A percentile compares a stretch with the other conserved stretches of the same genome.
phyloP scores from a whole-genome alignment of 2,888 invertebrate genomes.

The Drosophila subsilvestris region DNA sequence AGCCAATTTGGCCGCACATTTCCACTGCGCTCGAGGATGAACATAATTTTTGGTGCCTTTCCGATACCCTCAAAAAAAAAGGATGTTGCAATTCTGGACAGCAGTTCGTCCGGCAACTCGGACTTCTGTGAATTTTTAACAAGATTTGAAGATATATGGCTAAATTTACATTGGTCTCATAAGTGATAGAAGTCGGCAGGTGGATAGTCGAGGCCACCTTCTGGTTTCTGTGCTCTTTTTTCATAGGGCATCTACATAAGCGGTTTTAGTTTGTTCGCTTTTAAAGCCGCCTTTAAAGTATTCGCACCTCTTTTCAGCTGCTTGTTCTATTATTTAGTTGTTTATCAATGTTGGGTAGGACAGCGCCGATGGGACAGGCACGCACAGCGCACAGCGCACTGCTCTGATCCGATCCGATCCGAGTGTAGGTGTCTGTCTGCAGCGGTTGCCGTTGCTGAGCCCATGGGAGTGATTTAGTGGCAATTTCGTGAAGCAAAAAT shows the following conservation, averaged over 20 bases:
- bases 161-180: no score
- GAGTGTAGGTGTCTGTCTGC: constrained; percentile 65
- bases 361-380: constrained; percentile 40
- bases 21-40: constrained; percentile 47
- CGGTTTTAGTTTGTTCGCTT: not conserved
- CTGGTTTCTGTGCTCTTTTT: no score
- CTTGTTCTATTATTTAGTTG: constrained; percentile 77
- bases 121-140: no score
- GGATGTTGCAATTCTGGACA: accelerated
- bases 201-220: no score
- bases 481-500: constrained; percentile 72
- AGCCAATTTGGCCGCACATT: constrained; percentile 43
- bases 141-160: no score
- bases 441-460: constrained; percentile 17
- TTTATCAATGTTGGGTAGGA: constrained; percentile 62
- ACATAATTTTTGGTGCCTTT: constrained; percentile 25
- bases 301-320: constrained; percentile 65
- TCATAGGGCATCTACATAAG: not conserved
- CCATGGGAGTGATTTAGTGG: constrained; percentile 65
- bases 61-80: constrained; percentile 5
- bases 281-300: constrained; percentile 55
- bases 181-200: no score
- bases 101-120: no score
- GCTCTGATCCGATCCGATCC: constrained; percentile 20
- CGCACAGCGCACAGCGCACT: constrained; percentile 24